These are phyloP conservation scores for Ceratosolen solmsi DNA, from an alignment of 1,140 invertebrate species.

Conservation along the genomic window DNA sequence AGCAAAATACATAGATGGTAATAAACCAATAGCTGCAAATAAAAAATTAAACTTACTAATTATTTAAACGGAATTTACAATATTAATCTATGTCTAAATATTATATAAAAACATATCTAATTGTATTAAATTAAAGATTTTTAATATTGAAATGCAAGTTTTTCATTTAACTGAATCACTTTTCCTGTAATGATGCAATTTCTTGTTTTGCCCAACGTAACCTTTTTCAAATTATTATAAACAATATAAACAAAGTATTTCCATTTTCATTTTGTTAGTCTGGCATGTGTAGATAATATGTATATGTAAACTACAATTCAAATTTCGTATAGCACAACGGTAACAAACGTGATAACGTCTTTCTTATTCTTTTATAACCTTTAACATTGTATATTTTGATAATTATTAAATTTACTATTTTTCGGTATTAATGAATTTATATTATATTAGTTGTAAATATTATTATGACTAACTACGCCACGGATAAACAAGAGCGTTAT, in stretches of 20 bases:
- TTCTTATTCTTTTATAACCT: background rate
- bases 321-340: too few relatives aligned
- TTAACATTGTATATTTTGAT: background rate
- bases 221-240: too few relatives aligned
- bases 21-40: constrained; percentile 62
- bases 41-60: constrained; percentile 26
- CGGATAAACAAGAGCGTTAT: constrained; percentile 32
- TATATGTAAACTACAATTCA: too few relatives aligned
- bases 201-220: too few relatives aligned
- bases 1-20: constrained; percentile 57
- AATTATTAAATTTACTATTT: background rate
- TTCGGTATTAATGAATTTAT: background rate
- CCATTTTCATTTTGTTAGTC: too few relatives aligned
- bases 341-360: background rate
- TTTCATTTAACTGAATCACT: constrained; percentile 69
- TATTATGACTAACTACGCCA: constrained; percentile 22
- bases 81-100: too few relatives aligned
- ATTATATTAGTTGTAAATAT: background rate
- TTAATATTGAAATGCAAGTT: constrained; percentile 64
- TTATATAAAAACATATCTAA: too few relatives aligned
- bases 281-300: too few relatives aligned
- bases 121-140: too few relatives aligned
- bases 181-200: too few relatives aligned
- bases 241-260: too few relatives aligned
- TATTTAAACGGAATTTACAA: background rate